phyloP scores from a whole-genome alignment of 1,140 invertebrate species.

The Sycophila sp. region DNA sequence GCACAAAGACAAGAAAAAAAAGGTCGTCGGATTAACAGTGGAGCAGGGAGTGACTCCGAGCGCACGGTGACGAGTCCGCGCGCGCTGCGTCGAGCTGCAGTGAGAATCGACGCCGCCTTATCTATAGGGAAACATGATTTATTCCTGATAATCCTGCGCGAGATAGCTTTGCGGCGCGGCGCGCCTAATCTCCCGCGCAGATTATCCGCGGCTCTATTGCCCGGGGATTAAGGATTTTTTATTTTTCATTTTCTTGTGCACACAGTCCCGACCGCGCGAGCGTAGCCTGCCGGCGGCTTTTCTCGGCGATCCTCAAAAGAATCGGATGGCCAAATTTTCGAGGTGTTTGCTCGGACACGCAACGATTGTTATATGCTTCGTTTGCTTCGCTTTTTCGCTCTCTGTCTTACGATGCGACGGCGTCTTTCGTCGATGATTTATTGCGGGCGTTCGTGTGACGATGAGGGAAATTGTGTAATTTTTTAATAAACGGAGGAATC shows the following conservation, averaged over 20 bases:
- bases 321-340: neutral
- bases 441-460: neutral
- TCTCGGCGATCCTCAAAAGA: neutral
- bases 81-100: no score
- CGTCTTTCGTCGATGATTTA: constrained; percentile 6
- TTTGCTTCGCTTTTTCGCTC: no score
- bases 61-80: no score
- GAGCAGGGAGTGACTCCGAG: neutral
- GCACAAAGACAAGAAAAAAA: neutral
- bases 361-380: neutral
- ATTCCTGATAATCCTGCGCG: constrained; percentile 62
- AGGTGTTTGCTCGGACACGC: neutral
- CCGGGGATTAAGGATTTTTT: constrained; percentile 60
- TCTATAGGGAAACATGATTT: constrained; percentile 62
- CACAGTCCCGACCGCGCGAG: neutral
- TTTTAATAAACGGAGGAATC: neutral
- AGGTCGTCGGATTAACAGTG: neutral
- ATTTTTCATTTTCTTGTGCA: constrained; percentile 27
- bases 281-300: no score
- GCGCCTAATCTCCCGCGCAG: constrained; percentile 57
- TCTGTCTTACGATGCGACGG: constrained; percentile 43
- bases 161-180: constrained; percentile 60
- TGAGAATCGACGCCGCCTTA: no score
- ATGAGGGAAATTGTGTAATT: neutral
- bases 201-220: constrained; percentile 59